Percentiles rank a stretch among this genome's conserved stretches.
Evolutionary conservation across 1,140 invertebrate species (phyloP).

Genomic region (Rhagoletis zephyria): DNA sequence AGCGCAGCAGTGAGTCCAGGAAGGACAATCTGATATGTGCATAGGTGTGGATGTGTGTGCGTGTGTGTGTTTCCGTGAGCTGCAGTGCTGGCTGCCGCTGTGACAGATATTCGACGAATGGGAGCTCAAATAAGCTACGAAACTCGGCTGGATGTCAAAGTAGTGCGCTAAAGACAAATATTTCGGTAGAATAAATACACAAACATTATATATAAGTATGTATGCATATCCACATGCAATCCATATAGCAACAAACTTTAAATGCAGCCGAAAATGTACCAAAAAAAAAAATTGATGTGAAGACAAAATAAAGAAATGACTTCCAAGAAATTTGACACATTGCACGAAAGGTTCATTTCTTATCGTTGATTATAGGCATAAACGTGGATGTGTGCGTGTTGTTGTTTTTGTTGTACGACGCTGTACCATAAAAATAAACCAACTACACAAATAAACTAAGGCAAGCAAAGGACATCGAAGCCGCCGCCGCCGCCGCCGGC

Average conservation of each 20-base stretch:
- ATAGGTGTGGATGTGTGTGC: neutral
- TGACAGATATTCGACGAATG: neutral
- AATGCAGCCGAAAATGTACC: neutral
- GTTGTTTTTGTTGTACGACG: neutral
- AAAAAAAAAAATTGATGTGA: slow-evolving; percentile 5
- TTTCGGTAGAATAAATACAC: neutral
- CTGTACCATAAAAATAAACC: slow-evolving; percentile 1
- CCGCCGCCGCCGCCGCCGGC: neutral
- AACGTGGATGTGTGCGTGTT: neutral
- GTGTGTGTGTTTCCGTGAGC: neutral
- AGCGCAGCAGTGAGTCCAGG: neutral
- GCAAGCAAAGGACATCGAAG: neutral
- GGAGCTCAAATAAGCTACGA: neutral
- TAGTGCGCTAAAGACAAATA: no score
- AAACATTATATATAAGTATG: neutral
- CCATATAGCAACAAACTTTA: neutral
- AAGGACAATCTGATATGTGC: neutral
- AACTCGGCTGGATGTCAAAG: slow-evolving; percentile 8
- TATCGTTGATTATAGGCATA: neutral
- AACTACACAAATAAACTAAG: slow-evolving; percentile 1
- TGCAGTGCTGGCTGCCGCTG: neutral
- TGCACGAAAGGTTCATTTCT: slow-evolving; percentile 18
- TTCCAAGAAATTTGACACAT: slow-evolving; percentile 48
- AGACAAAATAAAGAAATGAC: slow-evolving; percentile 33
- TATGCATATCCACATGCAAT: neutral